Base-by-base conservation (phyloP, 1,140 invertebrate species). In the Pseudomyrmex concolor region DNA sequence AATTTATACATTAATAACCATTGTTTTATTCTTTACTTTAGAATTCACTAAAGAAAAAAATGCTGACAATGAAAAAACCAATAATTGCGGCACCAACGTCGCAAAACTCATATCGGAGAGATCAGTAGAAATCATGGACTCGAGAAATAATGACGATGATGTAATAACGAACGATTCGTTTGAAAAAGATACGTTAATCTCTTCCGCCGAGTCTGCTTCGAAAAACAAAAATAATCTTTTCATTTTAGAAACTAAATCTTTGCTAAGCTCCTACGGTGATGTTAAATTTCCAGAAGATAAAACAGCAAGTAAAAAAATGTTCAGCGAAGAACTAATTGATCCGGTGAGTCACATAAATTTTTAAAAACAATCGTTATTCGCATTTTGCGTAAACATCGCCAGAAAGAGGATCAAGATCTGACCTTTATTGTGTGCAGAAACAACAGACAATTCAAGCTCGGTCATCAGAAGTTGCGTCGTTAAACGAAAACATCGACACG, bases 401-500 rank as follows among this genome's bases (percentile, higher is more conserved):
- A 12, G 4, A 57, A 62, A 43, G 17, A 72, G 22, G 22, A 0
- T 57, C 8, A 57, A 60, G 55, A 76, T 64, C 63, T 34, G 7
- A 63, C 19, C 34, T 64, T 76, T 19, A 80, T 3, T 34, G 7
- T 8, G 1, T 4, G 70, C 13, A 85, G 57, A n/a, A 84, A 5
- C 22, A 48, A 9, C 78, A 76, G 5, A 73, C 66, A 22, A 67
- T 76, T 59, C 19, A 48, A n/a, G 0, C 45, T 7, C 72, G 74
- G 81, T 81, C 84, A 1, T 84, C 70, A 3, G 72, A 51, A 12
- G 25, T 34, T 3, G 1, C n/a, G 1, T 59, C 54, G 0, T 84
- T 84, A 15, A 86, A 76, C 5, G 19, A 88, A 15, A 59, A 85
- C 12, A 19, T 59, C 1, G 62, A 83, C 34, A 22, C 5, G 0